A percentile compares a stretch with the other conserved stretches of the same genome.
Evolutionary conservation across 2,888 invertebrate genomes (phyloP).

Genomic region (Caenorhabditis doughertyi): DNA sequence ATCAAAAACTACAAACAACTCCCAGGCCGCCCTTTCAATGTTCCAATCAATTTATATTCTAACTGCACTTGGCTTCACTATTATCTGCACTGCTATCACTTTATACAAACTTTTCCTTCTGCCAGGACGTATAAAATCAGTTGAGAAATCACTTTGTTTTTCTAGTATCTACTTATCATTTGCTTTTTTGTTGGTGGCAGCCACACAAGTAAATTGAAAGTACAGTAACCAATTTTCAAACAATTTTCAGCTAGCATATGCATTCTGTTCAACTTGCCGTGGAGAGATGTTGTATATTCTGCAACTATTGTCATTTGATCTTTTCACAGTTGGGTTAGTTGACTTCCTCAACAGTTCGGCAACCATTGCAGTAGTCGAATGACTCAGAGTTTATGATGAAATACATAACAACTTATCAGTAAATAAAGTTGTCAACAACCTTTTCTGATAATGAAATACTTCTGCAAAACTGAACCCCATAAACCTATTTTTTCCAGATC

Average conservation of each 20-base stretch:
- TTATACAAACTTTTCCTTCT: conserved; percentile 9
- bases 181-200: conserved; percentile 17
- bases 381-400: too few relatives aligned
- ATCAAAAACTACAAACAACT: not conserved
- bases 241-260: conserved; percentile 13
- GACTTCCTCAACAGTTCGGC: not conserved
- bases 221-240: not conserved
- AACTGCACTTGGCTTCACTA: conserved; percentile 14
- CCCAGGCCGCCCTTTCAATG: conserved; percentile 31
- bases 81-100: conserved; percentile 15
- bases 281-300: not conserved
- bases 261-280: conserved; percentile 9
- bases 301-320: conserved; percentile 21
- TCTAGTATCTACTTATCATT: conserved; percentile 19
- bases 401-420: too few relatives aligned
- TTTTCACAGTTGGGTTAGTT: conserved; percentile 36
- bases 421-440: not conserved
- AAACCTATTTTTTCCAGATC: conserved; percentile 28
- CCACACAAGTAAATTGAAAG: not conserved
- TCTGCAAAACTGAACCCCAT: too few relatives aligned
- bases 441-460: not conserved
- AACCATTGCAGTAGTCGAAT: too few relatives aligned
- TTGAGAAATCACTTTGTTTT: conserved; percentile 29
- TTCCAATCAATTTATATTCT: conserved; percentile 39
- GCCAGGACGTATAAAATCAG: conserved; percentile 19